phyloP scores from a whole-genome alignment of 1,140 invertebrate species.

The Thalassaphorura encarpata region DNA sequence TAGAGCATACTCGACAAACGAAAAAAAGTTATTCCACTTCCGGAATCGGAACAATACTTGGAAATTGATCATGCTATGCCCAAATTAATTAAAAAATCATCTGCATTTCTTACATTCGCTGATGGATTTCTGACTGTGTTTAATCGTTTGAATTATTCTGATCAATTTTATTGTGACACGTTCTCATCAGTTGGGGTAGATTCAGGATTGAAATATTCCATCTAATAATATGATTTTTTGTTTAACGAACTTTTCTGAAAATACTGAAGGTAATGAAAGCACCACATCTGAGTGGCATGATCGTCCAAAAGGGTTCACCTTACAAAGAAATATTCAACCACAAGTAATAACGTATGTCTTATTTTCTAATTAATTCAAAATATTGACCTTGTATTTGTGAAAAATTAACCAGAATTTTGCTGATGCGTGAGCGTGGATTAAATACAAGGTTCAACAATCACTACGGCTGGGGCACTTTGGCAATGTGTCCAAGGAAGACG shows the following conservation, averaged over 20 bases:
- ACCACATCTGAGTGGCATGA: background rate
- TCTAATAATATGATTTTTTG: too few relatives aligned
- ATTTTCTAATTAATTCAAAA: too few relatives aligned
- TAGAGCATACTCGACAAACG: background rate
- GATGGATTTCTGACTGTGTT: conserved; percentile 8
- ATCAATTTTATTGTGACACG: conserved; percentile 6
- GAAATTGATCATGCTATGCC: background rate
- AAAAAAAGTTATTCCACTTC: too few relatives aligned
- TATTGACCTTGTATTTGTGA: too few relatives aligned
- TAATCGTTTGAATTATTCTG: conserved; percentile 2
- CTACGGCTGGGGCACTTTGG: background rate
- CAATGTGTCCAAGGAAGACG: background rate
- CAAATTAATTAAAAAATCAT: background rate
- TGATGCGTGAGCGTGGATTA: conserved; percentile 1
- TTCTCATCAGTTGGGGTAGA: background rate
- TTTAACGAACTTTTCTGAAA: too few relatives aligned
- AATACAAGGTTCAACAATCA: background rate
- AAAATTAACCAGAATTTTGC: conserved; percentile 1
- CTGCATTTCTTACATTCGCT: conserved; percentile 7
- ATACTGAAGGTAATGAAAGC: too few relatives aligned
- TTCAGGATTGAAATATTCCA: too few relatives aligned
- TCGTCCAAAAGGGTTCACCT: background rate
- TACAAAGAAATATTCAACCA: background rate
- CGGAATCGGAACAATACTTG: background rate
- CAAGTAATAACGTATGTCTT: conserved; percentile 5